Conservation (phyloP, 2,888 invertebrate species). For the Hoplodrina blanda region DNA sequence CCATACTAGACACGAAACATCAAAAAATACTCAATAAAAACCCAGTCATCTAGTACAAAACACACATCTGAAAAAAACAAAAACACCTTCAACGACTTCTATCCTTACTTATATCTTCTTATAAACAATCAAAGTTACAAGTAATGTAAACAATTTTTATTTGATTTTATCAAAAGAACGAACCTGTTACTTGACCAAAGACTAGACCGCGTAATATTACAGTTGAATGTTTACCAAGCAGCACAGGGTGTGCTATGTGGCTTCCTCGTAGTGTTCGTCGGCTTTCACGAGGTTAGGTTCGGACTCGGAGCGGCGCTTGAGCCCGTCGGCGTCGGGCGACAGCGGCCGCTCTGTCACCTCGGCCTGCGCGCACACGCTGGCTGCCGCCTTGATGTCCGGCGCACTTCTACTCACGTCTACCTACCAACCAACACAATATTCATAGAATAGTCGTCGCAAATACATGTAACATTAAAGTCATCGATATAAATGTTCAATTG, state of each 20-base stretch:
- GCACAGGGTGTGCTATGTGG: conserved; percentile 71
- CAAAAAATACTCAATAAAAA: conserved; percentile 44
- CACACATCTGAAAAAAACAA: conserved; percentile 40
- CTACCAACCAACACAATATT: conserved; percentile 54
- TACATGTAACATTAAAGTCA: too few species aligned
- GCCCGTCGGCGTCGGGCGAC: conserved; percentile 81
- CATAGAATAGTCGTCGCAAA: too few species aligned
- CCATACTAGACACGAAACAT: conserved; percentile 26
- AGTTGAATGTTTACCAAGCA: conserved; percentile 57
- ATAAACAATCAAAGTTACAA: conserved; percentile 30
- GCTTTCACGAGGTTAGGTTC: conserved; percentile 91
- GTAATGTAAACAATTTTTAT: conserved; percentile 43
- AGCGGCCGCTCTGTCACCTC: conserved; percentile 73
- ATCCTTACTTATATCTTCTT: conserved; percentile 37
- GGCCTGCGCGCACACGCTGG: conserved; percentile 61
- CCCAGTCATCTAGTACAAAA: conserved; percentile 47
- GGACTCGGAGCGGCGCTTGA: conserved; percentile 92
- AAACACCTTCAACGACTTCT: conserved; percentile 38
- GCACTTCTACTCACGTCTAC: conserved; percentile 91
- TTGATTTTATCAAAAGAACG: conserved; percentile 51
- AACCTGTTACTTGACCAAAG: conserved; percentile 55
- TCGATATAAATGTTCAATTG: too few species aligned
- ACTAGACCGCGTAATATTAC: conserved; percentile 57
- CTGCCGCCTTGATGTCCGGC: conserved; percentile 89
- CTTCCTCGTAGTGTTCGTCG: conserved; percentile 84